Conservation (phyloP, 2,113 vertebrate species). For the Myotis brandtii region DNA sequence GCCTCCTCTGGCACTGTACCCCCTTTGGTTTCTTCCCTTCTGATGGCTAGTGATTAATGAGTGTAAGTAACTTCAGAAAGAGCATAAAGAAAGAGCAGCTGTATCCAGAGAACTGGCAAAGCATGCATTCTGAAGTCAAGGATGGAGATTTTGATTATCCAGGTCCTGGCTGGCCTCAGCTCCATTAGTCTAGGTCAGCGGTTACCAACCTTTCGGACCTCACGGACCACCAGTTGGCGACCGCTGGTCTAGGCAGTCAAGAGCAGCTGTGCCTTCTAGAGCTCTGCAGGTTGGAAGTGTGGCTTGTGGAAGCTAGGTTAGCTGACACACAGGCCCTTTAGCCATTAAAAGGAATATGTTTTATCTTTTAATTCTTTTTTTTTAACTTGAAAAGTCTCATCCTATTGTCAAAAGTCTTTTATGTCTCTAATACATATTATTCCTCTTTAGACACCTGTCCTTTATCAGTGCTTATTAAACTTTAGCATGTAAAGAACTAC, state of each 20-base stretch:
- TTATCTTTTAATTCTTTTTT: background rate
- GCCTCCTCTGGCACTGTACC: background rate
- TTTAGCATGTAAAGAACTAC: background rate
- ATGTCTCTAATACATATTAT: background rate
- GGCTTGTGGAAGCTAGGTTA: background rate
- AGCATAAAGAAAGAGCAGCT: background rate
- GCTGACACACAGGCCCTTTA: background rate
- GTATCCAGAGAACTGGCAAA: background rate
- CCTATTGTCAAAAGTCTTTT: background rate
- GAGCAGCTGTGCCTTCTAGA: background rate
- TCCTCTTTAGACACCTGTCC: background rate
- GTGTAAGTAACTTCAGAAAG: background rate
- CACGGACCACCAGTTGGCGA: too few relatives aligned
- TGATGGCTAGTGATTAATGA: background rate
- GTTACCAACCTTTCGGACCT: too few relatives aligned
- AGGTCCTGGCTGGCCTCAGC: background rate
- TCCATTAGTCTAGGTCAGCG: too few relatives aligned
- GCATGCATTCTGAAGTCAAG: slow-evolving; percentile 32
- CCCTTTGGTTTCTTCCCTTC: background rate
- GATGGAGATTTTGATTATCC: background rate
- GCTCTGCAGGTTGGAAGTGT: background rate
- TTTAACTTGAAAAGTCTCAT: background rate
- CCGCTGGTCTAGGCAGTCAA: background rate
- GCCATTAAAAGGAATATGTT: background rate
- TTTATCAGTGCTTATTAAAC: background rate